Base-by-base conservation (phyloP, 2,888 invertebrate species). In the Auanema freiburgensis region DNA sequence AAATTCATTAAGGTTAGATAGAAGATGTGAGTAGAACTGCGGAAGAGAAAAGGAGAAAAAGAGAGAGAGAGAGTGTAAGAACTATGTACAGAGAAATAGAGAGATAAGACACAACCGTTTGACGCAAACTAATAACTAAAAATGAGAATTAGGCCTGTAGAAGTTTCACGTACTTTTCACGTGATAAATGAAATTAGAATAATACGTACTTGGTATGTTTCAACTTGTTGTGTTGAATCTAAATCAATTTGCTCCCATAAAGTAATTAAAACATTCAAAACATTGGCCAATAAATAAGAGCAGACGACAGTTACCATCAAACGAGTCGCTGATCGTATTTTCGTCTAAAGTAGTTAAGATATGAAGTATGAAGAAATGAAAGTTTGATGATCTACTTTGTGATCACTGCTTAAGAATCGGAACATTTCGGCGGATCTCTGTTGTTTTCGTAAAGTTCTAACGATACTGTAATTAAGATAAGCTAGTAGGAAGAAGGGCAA, bases 371-470 rank as follows among this genome's bases (percentile, higher is more conserved):
- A n/a, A 33, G 4, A 33, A 33, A 53, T 16, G 25, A 53, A 53
- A 21, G 21, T n/a, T 6, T 21, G 12, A 53, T n/a, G 43, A n/a
- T 10, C 43, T 59, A 79, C 79, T 60, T 81, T 81, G 59, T 81
- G 81, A 25, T 81, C 78, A 21, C 74, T 74, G 2, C 75, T 66
- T 43, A 73, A 69, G 52, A 80, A 81, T 12, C 80, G 66, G 58
- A 81, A 81, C 80, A 81, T 79, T 51, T 77, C 76, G 1, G 81
- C 81, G 8, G 78, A 75, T 23, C 79, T 51, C 51, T 79, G 80
- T 40, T 81, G 81, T 54, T 63, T 71, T 23, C 79, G 56, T 14
- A 81, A 65, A 10, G 71, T 79, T 23, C 69, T 60, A 18, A 81
- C 81, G 18, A 76, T 74, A 25, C 67, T 57, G 52, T 72, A 72